Percentiles rank a stretch among this genome's conserved stretches.
These are phyloP conservation scores for Andricus quercusramuli DNA, from an alignment of 2,888 invertebrate genomes.

Conservation along the genomic window DNA sequence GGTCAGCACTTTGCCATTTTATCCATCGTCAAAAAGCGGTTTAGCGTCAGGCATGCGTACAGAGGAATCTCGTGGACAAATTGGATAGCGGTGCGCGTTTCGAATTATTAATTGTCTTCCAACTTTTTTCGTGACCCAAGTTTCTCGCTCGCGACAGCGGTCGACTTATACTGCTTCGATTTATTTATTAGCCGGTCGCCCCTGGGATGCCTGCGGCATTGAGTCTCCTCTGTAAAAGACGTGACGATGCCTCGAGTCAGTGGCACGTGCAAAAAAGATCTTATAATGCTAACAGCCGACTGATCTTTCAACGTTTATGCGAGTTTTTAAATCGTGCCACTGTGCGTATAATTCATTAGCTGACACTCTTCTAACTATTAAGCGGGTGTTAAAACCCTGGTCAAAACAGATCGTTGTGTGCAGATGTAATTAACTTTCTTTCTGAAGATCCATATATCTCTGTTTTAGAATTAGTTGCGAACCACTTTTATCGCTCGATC, in stretches of 20 bases:
- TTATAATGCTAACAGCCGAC: not conserved
- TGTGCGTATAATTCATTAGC: constrained; percentile 24
- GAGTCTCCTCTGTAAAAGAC: constrained; percentile 39
- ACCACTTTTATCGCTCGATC: not conserved
- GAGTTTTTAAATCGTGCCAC: constrained; percentile 33
- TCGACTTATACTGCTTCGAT: constrained; percentile 61
- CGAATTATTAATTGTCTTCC: constrained; percentile 76
- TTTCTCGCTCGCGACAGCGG: constrained; percentile 59
- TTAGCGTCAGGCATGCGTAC: constrained; percentile 53
- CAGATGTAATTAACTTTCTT: constrained; percentile 14
- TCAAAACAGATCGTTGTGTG: constrained; percentile 21
- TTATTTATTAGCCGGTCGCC: constrained; percentile 72
- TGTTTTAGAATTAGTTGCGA: not conserved
- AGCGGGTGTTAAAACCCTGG: constrained; percentile 15
- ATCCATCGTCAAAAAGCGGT: constrained; percentile 58
- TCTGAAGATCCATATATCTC: constrained; percentile 11
- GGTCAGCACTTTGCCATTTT: constrained; percentile 49
- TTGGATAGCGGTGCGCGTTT: constrained; percentile 68
- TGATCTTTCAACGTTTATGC: constrained; percentile 30
- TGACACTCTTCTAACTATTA: constrained; percentile 34
- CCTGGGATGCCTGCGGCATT: constrained; percentile 56
- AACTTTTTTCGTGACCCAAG: constrained; percentile 51
- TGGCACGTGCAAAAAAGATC: constrained; percentile 26
- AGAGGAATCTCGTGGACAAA: constrained; percentile 75
- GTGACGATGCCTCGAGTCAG: constrained; percentile 30